A percentile compares a stretch with the other conserved stretches of the same genome.
Evolutionary conservation across 2,797 vertebrate species (phyloP).

Genomic region (Mionectes olivaceus): DNA sequence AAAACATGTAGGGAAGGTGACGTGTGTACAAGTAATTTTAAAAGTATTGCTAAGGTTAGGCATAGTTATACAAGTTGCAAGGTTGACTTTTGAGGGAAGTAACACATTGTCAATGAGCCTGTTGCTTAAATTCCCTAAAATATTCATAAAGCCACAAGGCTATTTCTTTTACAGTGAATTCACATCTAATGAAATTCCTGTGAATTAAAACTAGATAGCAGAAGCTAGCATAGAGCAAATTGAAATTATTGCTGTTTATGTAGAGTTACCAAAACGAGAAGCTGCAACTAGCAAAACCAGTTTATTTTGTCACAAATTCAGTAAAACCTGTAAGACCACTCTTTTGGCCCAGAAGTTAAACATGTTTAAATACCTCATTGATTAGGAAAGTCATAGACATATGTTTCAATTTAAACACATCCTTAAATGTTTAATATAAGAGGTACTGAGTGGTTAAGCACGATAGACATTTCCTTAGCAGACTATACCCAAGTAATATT

Average conservation of each 20-base stretch:
- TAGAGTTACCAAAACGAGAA: conserved; percentile 12
- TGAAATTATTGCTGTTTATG: neutral
- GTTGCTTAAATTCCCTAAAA: conserved; percentile 32
- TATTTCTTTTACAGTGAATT: conserved; percentile 5
- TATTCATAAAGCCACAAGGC: conserved; percentile 2
- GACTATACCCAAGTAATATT: neutral
- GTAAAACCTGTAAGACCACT: neutral
- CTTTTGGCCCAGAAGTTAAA: neutral
- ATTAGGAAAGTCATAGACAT: neutral
- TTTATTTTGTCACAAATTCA: neutral
- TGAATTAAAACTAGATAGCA: conserved; percentile 24
- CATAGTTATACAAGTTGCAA: conserved; percentile 71
- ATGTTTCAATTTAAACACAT: conserved; percentile 12
- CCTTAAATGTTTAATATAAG: neutral
- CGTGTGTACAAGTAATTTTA: conserved; percentile 78
- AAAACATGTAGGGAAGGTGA: conserved; percentile 79
- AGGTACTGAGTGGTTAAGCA: neutral
- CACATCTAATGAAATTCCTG: neutral
- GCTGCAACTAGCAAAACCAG: neutral
- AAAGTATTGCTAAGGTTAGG: conserved; percentile 78
- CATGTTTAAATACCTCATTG: neutral
- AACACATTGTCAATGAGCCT: neutral
- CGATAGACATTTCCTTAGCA: neutral
- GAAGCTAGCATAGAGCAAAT: neutral
- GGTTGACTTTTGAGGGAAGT: conserved; percentile 54